Evolutionary conservation across 2,888 invertebrate genomes (phyloP).

Genomic region (Metalampra italica): DNA sequence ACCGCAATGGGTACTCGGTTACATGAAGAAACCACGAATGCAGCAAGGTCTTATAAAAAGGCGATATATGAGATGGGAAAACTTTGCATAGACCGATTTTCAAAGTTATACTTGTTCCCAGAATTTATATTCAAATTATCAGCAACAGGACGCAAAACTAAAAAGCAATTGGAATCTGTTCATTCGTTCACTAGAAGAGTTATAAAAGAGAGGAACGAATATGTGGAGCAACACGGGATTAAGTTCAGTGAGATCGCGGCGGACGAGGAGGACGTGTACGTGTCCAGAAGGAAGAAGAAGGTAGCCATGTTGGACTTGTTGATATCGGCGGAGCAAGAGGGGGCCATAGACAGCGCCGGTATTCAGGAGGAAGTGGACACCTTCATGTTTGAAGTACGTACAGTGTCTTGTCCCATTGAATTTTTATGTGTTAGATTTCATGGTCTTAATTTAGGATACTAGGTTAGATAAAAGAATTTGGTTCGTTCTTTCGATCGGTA

Average conservation of each 20-base stretch:
- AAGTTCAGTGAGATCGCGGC: neutral
- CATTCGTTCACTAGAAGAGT: slow-evolving; percentile 1
- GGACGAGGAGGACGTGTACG: slow-evolving; percentile 17
- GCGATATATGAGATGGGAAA: slow-evolving; percentile 42
- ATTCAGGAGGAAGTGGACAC: slow-evolving; percentile 80
- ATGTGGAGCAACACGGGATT: neutral
- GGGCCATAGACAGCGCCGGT: slow-evolving; percentile 59
- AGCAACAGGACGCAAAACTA: slow-evolving; percentile 51
- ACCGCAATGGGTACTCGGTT: slow-evolving; percentile 85
- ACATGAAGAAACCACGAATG: slow-evolving; percentile 49
- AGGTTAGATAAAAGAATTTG: no score
- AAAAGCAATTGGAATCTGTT: slow-evolving; percentile 10
- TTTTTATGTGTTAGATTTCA: no score
- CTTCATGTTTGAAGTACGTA: slow-evolving; percentile 78
- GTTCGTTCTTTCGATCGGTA: no score
- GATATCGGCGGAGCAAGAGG: slow-evolving; percentile 53
- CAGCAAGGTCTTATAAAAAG: slow-evolving; percentile 77
- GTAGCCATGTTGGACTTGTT: slow-evolving; percentile 72
- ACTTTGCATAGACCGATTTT: neutral
- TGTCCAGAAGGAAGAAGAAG: slow-evolving; percentile 47
- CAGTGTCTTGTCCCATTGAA: neutral
- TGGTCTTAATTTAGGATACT: no score
- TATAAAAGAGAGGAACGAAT: slow-evolving; percentile 1
- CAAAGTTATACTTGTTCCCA: slow-evolving; percentile 14
- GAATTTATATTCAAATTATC: slow-evolving; percentile 76